phyloP scores from a whole-genome alignment of 2,113 vertebrate genomes.

The Eonycteris spelaea region DNA sequence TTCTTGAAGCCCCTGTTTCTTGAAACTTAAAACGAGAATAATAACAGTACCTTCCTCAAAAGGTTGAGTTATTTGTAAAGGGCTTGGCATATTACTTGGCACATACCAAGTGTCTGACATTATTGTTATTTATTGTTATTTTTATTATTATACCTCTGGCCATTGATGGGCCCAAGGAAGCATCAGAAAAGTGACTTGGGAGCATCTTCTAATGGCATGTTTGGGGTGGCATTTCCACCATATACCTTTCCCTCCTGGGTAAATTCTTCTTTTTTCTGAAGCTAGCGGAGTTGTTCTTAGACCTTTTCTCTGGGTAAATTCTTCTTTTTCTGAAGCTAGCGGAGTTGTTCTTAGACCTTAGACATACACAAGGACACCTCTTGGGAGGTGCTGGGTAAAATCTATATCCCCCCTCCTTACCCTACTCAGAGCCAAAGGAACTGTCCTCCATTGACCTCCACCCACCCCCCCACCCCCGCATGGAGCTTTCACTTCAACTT shows the following conservation, averaged over 20 bases:
- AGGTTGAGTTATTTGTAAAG: slow-evolving; percentile 6
- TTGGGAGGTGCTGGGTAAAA: neutral
- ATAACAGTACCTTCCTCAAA: neutral
- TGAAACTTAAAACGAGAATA: neutral
- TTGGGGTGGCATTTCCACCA: neutral
- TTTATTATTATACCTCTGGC: neutral
- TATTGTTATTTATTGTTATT: neutral
- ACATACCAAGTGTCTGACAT: neutral
- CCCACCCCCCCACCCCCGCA: too few species aligned
- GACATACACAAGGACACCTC: neutral
- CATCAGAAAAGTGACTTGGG: neutral
- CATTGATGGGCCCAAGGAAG: neutral
- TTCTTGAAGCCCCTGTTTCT: neutral
- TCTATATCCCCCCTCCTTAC: neutral
- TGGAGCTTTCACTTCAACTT: neutral
- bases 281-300: neutral
- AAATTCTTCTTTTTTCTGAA: neutral
- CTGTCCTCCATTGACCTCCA: neutral
- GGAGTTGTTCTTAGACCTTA: neutral
- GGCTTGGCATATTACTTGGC: neutral
- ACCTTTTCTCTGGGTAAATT: neutral
- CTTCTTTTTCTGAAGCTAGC: neutral
- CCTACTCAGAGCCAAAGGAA: neutral
- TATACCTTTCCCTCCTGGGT: neutral
- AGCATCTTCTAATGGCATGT: neutral